These are phyloP conservation scores for Orchesellides sinensis DNA, from an alignment of 2,888 invertebrate species.

Conservation along the genomic window DNA sequence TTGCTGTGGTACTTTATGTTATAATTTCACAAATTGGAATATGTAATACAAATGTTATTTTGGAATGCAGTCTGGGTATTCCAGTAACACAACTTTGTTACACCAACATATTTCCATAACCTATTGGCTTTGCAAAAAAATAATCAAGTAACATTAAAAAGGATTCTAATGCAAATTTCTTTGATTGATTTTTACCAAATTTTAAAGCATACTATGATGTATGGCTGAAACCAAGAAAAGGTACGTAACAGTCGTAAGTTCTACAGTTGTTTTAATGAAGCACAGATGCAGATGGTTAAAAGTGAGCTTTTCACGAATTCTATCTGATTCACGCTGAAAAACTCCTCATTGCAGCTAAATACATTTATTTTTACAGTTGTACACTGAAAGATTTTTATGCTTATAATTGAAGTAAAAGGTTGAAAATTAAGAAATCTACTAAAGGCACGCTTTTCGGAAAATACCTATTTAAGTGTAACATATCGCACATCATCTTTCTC, in stretches of 20 bases:
- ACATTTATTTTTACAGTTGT: no score
- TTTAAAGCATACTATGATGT: conserved; percentile 95
- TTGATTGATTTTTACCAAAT: conserved; percentile 58
- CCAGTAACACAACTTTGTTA: no score
- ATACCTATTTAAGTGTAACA: neutral
- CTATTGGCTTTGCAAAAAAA: neutral
- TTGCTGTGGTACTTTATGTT: no score
- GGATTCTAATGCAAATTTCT: conserved; percentile 44
- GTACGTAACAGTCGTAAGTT: conserved; percentile 80
- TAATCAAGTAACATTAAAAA: neutral
- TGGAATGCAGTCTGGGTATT: neutral
- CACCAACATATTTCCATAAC: no score
- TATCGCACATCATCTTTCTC: conserved; percentile 36
- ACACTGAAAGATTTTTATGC: no score
- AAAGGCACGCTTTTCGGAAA: neutral
- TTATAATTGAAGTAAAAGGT: neutral
- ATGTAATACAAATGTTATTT: no score
- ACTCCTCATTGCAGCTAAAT: no score
- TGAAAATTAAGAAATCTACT: neutral
- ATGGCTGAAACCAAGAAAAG: conserved; percentile 98
- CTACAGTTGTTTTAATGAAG: conserved; percentile 15
- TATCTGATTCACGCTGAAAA: neutral
- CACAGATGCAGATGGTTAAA: neutral
- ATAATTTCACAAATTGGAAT: no score
- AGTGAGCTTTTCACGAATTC: neutral